Percentiles rank a stretch among this genome's conserved stretches.
phyloP scores from a whole-genome alignment of 2,113 vertebrate genomes.

The Nerophis lumbriciformis region DNA sequence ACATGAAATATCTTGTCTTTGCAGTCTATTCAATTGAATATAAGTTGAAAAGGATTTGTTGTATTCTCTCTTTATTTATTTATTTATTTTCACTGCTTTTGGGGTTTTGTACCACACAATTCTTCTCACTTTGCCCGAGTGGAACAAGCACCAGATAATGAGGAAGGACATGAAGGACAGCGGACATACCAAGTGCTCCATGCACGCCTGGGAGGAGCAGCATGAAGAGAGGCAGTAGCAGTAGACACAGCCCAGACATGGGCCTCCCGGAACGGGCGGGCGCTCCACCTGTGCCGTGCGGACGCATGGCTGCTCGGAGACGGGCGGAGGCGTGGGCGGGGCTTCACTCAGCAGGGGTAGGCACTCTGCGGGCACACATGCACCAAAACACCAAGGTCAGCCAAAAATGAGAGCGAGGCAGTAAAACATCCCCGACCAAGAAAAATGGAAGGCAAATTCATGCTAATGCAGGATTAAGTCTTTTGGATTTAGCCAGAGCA shows the following conservation, averaged over 20 bases:
- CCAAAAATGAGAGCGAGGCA: constrained; percentile 1
- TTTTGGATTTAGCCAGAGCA: constrained; percentile 47
- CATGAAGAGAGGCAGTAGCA: constrained; percentile 52
- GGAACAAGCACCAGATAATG: neutral
- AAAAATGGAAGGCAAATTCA: constrained; percentile 51
- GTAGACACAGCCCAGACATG: constrained; percentile 38
- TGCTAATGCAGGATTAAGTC: constrained; percentile 57
- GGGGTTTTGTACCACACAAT: no score
- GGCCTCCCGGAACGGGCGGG: constrained; percentile 37
- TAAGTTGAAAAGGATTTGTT: no score
- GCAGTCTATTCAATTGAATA: no score
- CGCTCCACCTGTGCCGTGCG: constrained; percentile 33
- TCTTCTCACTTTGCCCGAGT: no score
- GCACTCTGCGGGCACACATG: constrained; percentile 55
- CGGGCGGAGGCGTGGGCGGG: constrained; percentile 18
- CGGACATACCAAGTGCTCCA: constrained; percentile 50
- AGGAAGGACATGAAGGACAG: neutral
- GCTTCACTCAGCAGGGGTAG: constrained; percentile 55
- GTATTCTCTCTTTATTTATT: no score
- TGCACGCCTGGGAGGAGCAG: constrained; percentile 43
- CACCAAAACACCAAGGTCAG: constrained; percentile 35
- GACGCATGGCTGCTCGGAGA: constrained; percentile 53
- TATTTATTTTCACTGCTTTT: no score
- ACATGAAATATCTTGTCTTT: no score
- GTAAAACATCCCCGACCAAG: constrained; percentile 33